Evolutionary conservation across 2,113 vertebrate species (phyloP).

Genomic region (Oreochromis tanganicae): DNA sequence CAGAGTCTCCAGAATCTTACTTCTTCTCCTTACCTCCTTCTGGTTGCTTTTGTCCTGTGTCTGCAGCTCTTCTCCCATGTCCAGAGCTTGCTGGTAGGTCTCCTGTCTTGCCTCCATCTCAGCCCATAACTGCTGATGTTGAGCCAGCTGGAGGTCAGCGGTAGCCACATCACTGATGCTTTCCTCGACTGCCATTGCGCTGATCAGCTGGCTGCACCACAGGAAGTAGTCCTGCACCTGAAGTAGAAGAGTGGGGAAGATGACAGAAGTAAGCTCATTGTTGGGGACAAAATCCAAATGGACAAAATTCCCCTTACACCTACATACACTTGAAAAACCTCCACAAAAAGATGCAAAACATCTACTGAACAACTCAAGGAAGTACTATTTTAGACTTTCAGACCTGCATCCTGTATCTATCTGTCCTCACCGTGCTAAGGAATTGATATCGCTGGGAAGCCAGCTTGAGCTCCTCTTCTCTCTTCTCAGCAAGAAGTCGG

Average conservation of each 20-base stretch:
- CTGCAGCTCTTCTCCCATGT: slow-evolving; percentile 73
- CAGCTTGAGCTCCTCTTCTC: slow-evolving; percentile 69
- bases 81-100: slow-evolving; percentile 58
- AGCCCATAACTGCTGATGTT: slow-evolving; percentile 79
- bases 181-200: slow-evolving; percentile 75
- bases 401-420: background rate
- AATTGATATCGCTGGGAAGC: slow-evolving; percentile 72
- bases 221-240: slow-evolving; percentile 76
- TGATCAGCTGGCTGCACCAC: slow-evolving; percentile 75
- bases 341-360: background rate
- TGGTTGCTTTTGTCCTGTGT: slow-evolving; percentile 39
- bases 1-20: background rate
- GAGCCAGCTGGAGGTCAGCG: slow-evolving; percentile 66
- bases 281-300: background rate
- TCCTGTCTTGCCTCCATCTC: slow-evolving; percentile 78
- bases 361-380: background rate
- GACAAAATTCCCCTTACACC: background rate
- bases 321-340: background rate
- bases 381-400: background rate
- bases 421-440: slow-evolving; percentile 64
- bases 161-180: slow-evolving; percentile 72
- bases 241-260: background rate
- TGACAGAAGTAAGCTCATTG: background rate
- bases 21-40: slow-evolving; percentile 66
- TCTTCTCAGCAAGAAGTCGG: slow-evolving; percentile 58